Evolutionary conservation across 2,888 invertebrate genomes (phyloP).

Genomic region (Eristalinus sepulchralis): DNA sequence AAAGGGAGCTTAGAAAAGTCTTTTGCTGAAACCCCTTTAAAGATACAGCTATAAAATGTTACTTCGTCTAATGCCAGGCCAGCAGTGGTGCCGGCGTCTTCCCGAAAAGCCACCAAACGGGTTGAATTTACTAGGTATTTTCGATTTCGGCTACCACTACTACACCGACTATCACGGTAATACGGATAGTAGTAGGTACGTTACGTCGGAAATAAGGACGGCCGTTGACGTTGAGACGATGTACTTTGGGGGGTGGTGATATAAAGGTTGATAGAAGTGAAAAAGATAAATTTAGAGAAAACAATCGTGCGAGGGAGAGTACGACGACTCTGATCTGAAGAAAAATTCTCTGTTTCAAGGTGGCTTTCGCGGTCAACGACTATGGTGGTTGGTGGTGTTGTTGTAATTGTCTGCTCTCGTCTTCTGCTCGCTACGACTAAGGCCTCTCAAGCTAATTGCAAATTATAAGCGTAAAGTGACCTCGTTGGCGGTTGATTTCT

Average conservation of each 20-base stretch:
- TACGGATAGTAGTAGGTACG: conserved; percentile 30
- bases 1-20: conserved; percentile 10
- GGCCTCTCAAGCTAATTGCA: neutral
- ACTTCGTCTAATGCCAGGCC: conserved; percentile 20
- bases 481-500: neutral
- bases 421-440: neutral
- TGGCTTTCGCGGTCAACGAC: conserved; percentile 49
- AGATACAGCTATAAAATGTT: conserved; percentile 40
- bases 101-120: conserved; percentile 46
- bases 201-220: neutral
- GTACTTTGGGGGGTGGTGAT: conserved; percentile 39
- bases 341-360: conserved; percentile 64
- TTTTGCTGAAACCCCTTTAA: conserved; percentile 45
- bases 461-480: neutral
- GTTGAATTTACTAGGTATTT: conserved; percentile 67
- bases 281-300: conserved; percentile 6
- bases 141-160: conserved; percentile 34
- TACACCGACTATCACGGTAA: conserved; percentile 17
- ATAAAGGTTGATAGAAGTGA: conserved; percentile 22
- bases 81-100: neutral
- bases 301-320: conserved; percentile 25
- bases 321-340: conserved; percentile 20
- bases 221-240: neutral
- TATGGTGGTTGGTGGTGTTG: neutral
- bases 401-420: conserved; percentile 47